Evolutionary conservation across 2,113 vertebrate species (phyloP).

Genomic region (Lamprotornis superbus): DNA sequence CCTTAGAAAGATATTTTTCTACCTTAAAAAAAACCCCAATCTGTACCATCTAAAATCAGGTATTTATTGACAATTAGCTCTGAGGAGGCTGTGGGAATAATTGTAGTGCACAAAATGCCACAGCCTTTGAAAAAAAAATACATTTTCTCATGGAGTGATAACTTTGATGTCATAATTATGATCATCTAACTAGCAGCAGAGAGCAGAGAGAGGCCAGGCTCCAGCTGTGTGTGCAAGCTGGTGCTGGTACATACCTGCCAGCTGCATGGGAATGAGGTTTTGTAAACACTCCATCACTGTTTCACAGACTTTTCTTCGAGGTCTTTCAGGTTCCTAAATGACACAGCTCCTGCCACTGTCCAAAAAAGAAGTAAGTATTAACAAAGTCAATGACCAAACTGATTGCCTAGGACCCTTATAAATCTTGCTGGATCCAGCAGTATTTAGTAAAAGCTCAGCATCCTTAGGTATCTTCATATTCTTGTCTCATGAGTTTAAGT

Average conservation of each 20-base stretch:
- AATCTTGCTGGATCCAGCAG: not conserved
- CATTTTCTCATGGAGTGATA: not conserved
- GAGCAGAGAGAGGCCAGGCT: not conserved
- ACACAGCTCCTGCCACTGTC: not conserved
- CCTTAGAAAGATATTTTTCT: not conserved
- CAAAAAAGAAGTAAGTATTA: not conserved
- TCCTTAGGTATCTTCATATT: not conserved
- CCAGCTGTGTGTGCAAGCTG: not conserved
- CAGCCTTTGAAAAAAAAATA: not conserved
- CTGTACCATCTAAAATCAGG: not conserved
- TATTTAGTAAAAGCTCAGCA: not conserved
- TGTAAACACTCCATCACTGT: not conserved
- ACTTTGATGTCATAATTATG: not conserved
- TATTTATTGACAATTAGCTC: not conserved
- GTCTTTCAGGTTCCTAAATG: not conserved
- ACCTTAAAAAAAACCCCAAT: not conserved
- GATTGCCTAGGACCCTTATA: not conserved
- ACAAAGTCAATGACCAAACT: not conserved
- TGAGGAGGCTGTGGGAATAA: not conserved
- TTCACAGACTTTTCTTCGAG: not conserved
- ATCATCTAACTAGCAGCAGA: not conserved
- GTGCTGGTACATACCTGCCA: not conserved
- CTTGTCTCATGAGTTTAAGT: not conserved
- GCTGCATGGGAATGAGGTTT: not conserved
- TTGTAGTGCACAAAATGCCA: not conserved